Conservation (phyloP, 2,113 vertebrate genomes). For the Pterocles burchelli region DNA sequence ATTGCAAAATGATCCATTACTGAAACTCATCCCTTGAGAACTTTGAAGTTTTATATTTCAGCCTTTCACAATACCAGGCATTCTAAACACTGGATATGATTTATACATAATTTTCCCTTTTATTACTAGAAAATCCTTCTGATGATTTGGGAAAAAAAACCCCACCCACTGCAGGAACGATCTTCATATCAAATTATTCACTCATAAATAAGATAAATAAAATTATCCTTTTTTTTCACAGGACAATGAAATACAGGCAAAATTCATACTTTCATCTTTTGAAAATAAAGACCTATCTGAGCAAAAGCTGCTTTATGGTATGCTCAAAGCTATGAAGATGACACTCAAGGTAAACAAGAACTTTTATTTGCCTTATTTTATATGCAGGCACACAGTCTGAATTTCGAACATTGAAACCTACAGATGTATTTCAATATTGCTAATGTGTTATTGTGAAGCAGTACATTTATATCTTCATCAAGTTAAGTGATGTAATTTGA, state of each 20-base stretch:
- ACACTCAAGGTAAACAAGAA: neutral
- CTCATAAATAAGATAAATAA: neutral
- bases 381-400: neutral
- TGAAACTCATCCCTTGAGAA: constrained; percentile 8
- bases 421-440: neutral
- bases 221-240: neutral
- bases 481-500: neutral
- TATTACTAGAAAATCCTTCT: neutral
- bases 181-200: neutral
- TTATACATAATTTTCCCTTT: neutral
- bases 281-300: neutral
- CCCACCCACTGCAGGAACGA: neutral
- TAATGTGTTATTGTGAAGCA: neutral
- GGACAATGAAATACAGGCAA: neutral
- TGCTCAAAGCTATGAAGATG: neutral
- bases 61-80: neutral
- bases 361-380: neutral
- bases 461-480: neutral
- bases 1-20: neutral
- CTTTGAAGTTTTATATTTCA: constrained; percentile 1
- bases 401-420: neutral
- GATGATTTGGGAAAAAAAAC: neutral
- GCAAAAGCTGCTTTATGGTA: neutral
- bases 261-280: neutral
- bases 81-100: neutral